phyloP scores from a whole-genome alignment of 2,797 vertebrate species.

The Agapornis canus region DNA sequence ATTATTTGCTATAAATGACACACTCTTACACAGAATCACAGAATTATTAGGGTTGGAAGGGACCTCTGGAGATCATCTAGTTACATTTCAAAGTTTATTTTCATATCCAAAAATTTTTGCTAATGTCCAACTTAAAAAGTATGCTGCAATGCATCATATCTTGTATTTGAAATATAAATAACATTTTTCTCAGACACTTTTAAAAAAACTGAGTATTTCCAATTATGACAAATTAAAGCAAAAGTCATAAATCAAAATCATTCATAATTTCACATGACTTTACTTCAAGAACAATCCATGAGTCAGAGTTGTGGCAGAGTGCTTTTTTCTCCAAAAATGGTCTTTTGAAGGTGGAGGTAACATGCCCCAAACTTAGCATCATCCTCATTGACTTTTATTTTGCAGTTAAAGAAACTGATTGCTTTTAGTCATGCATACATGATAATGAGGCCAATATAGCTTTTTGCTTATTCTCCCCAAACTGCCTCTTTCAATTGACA shows the following conservation, averaged over 20 bases:
- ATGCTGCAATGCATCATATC: not conserved
- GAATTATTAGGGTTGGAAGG: not conserved
- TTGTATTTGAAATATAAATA: not conserved
- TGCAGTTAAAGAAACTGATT: not conserved
- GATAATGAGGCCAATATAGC: not conserved
- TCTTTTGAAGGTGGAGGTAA: not conserved
- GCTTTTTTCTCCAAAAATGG: not conserved
- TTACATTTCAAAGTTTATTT: not conserved
- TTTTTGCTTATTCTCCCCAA: not conserved
- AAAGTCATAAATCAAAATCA: not conserved
- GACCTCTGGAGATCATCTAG: not conserved
- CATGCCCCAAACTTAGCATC: not conserved
- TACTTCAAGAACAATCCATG: not conserved
- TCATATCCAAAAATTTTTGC: not conserved
- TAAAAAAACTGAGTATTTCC: not conserved
- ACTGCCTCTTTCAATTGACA: not conserved
- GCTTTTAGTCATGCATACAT: not conserved
- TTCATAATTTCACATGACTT: not conserved
- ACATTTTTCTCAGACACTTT: not conserved
- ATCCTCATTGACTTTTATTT: not conserved
- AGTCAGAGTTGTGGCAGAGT: not conserved
- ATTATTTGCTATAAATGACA: not conserved
- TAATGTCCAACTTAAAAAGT: not conserved
- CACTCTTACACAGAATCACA: not conserved
- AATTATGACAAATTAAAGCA: not conserved